Percentiles rank a stretch among this genome's conserved stretches.
phyloP scores from a whole-genome alignment of 2,113 vertebrate genomes.

The Pelusios castaneus region DNA sequence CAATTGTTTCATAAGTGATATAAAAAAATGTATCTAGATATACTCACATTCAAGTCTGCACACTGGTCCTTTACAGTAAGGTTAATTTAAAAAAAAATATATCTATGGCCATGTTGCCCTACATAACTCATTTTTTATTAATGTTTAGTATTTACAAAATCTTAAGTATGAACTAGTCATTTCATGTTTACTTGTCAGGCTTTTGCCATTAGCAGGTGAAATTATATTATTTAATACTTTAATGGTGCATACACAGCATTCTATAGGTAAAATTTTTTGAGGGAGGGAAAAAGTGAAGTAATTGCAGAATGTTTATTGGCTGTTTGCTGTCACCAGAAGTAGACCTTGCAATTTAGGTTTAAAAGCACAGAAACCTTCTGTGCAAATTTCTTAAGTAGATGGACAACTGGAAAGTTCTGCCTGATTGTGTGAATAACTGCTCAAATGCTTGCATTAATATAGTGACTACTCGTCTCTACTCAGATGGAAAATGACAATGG shows the following conservation, averaged over 20 bases:
- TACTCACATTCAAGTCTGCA: neutral
- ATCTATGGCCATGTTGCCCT: accelerated
- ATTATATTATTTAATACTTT: neutral
- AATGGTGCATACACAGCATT: neutral
- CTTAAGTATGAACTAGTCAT: neutral
- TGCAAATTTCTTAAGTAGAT: neutral
- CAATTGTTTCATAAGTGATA: neutral
- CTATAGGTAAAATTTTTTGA: neutral
- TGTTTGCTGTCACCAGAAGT: neutral
- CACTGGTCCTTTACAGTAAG: neutral
- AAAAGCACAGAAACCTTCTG: neutral
- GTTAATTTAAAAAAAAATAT: neutral
- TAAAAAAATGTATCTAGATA: neutral
- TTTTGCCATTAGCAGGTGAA: neutral
- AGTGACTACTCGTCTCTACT: neutral
- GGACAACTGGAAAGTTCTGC: conserved; percentile 25
- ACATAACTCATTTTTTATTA: neutral
- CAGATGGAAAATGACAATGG: neutral
- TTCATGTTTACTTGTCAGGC: neutral
- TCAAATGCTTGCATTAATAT: neutral
- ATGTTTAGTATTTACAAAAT: neutral
- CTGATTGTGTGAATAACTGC: neutral
- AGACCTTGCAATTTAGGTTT: accelerated
- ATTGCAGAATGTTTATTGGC: neutral
- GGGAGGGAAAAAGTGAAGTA: neutral